Evolutionary conservation across 92 coral and sea anemone species (phyloP).

Genomic region (Palythoa caribaeorum): DNA sequence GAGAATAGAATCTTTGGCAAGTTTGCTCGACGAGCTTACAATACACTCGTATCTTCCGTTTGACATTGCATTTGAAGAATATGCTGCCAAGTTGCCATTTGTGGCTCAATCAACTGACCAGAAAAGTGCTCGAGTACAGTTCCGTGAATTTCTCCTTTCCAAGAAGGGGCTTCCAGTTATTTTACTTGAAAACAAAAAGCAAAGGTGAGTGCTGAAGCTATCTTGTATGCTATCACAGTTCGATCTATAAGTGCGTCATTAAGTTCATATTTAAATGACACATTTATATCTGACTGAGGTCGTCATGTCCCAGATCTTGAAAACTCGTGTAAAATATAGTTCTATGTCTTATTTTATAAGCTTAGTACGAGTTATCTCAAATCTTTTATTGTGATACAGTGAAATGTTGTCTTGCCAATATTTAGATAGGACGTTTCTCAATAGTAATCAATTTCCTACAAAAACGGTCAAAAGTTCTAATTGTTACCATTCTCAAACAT

Average conservation of each 20-base stretch:
- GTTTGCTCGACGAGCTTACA: conserved; percentile 43
- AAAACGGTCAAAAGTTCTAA: conserved; percentile 3
- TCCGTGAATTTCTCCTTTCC: conserved; percentile 48
- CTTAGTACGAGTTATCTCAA: background rate
- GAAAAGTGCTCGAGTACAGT: conserved; percentile 47
- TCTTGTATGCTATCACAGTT: conserved; percentile 4
- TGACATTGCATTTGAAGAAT: conserved; percentile 44
- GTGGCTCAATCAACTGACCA: conserved; percentile 22
- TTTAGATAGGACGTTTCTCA: background rate
- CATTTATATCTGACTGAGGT: background rate
- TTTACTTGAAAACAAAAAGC: conserved; percentile 25
- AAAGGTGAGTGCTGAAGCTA: conserved; percentile 39
- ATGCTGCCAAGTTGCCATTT: conserved; percentile 35
- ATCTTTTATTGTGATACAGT: background rate
- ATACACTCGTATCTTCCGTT: conserved; percentile 34
- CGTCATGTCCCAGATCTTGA: conserved; percentile 6
- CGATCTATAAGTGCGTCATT: conserved; percentile 5
- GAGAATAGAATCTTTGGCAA: conserved; percentile 35
- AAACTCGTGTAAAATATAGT: conserved; percentile 2
- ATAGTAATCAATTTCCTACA: background rate
- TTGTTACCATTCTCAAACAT: conserved; percentile 3
- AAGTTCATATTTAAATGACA: background rate
- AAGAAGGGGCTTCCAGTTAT: conserved; percentile 45
- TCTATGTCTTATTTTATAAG: conserved; percentile 2
- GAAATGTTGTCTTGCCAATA: background rate